Conservation (phyloP, 2,113 vertebrate species). For the Numida meleagris region DNA sequence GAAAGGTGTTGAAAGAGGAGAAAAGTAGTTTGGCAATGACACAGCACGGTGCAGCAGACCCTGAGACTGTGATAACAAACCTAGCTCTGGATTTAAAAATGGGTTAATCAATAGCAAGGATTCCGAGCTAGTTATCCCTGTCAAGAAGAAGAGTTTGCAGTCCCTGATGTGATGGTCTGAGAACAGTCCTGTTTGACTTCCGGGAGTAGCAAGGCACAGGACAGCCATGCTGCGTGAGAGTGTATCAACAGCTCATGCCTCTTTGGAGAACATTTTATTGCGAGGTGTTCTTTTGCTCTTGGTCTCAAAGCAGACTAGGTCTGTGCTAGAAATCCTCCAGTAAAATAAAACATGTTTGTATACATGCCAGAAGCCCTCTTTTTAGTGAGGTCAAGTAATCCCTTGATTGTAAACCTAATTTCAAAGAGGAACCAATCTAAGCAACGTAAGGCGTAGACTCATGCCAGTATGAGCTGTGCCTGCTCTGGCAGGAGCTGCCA, state of each 20-base stretch:
- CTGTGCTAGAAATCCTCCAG: neutral
- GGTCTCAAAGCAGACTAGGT: neutral
- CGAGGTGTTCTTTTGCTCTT: neutral
- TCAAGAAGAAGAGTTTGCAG: neutral
- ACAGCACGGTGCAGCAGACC: neutral
- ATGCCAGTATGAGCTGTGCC: neutral
- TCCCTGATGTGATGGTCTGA: neutral
- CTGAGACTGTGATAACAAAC: neutral
- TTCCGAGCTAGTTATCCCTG: neutral
- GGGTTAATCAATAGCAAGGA: neutral
- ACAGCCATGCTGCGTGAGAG: neutral
- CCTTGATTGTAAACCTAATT: neutral
- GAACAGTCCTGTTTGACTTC: neutral
- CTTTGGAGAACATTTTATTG: neutral
- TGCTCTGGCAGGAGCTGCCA: neutral
- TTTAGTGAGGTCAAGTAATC: neutral
- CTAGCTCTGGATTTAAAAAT: neutral
- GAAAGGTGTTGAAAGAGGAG: neutral
- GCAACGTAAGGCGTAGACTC: neutral
- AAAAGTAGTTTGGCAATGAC: neutral
- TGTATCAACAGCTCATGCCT: neutral
- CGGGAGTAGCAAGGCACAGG: neutral
- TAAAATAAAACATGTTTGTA: neutral
- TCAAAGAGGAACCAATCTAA: neutral
- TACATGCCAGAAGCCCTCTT: neutral